A percentile compares a stretch with the other conserved stretches of the same genome.
Conservation (phyloP, 2,888 invertebrate species). For the Leptinotarsa tumamoca region DNA sequence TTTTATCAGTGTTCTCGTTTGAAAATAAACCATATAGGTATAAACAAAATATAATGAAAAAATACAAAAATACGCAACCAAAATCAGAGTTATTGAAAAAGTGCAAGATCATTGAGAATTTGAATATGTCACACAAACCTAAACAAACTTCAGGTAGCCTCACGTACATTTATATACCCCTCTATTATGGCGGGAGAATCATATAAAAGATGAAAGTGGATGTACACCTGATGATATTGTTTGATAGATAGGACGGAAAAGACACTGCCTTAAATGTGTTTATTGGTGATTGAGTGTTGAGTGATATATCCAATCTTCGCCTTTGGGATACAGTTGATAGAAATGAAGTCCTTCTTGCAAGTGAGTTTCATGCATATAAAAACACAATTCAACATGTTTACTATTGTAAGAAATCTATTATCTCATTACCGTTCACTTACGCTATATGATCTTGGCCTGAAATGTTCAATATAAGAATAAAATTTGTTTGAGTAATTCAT, state of each 20-base stretch:
- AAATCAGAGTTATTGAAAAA: no score
- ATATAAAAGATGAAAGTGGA: conserved; percentile 42
- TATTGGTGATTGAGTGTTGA: conserved; percentile 31
- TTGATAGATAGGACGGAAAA: conserved; percentile 24
- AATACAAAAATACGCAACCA: no score
- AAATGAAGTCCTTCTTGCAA: conserved; percentile 33
- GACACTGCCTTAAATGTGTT: conserved; percentile 36
- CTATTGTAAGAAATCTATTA: conserved; percentile 14
- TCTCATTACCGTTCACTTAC: conserved; percentile 29
- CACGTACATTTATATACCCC: conserved; percentile 3
- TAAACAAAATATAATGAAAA: no score
- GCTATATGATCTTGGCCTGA: conserved; percentile 31
- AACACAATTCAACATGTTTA: neutral
- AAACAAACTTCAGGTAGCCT: neutral
- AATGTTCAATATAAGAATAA: conserved; percentile 24
- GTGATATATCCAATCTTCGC: conserved; percentile 10
- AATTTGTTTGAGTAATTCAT: conserved; percentile 27
- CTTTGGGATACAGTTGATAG: neutral
- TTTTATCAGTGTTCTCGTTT: no score
- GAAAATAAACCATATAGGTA: no score
- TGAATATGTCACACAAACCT: no score
- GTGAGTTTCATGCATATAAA: conserved; percentile 20
- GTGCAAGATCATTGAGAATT: no score
- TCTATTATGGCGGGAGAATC: conserved; percentile 42
- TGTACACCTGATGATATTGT: conserved; percentile 11